Base-by-base conservation (phyloP, 2,888 invertebrate genomes). In the Dicyrtomina minuta region DNA sequence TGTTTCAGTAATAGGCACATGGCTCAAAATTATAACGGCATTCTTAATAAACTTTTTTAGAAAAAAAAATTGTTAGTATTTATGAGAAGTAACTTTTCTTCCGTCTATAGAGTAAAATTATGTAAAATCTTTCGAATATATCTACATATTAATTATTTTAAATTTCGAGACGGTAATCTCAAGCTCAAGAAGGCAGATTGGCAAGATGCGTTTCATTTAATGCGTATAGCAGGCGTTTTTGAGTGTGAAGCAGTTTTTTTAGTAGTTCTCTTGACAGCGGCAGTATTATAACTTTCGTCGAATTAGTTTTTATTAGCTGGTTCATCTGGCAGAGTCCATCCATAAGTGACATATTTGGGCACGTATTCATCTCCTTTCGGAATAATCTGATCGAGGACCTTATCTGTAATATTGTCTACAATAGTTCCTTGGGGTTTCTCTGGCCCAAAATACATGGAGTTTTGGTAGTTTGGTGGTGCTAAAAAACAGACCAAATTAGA, bases 281-380 rank as follows among this genome's bases (percentile, higher is more conserved):
- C 43, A 12, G 13, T 12, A 43, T 12, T 13, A 22, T 26, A 56
- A 33, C 33, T 3, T 33, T 33, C 8, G 8, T 33, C 3, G 3
- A 33, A 33, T 33, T 33, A 33, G 3, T 33, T 33, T 33, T 33
- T 8, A 33, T 5, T n/a, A n/a, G n/a, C 8, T 8, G 33, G 33
- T 33, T 33, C n/a, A n/a, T n/a, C 46, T 22, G 66, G 66, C n/a
- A 58, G 8, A 33, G 33, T 58, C 66, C 77, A 77, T 51, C 74
- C 74, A 46, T 77, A 77, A 53, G 74, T 75, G 10, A 72, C 72
- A 53, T 77, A 77, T 66, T 73, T 72, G 22, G 77, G 77, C 1
- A 73, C 64, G 58, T 68, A 77, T 51, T 74, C 71, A 26, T 72
- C 71, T 8, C 70, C 66, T 33, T 70, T 39, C 13, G 74, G 61